Conservation (phyloP, 2,888 invertebrate species). For the Ephialtes manifestator region DNA sequence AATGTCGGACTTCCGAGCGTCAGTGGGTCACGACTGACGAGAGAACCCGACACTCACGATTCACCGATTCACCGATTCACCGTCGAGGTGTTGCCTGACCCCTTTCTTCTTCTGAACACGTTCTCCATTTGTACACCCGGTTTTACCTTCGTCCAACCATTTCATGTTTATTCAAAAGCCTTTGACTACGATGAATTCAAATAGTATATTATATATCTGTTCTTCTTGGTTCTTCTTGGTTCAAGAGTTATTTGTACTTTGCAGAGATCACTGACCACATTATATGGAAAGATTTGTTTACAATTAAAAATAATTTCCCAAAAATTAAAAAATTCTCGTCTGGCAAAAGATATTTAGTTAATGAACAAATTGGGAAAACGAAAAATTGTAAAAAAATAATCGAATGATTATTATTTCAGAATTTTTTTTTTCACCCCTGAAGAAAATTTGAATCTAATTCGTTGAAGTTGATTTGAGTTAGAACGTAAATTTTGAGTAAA, state of each 20-base stretch:
- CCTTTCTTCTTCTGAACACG: slow-evolving; percentile 52
- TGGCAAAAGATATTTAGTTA: too few species aligned
- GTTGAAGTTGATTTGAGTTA: too few species aligned
- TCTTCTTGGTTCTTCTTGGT: background rate
- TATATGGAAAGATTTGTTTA: too few species aligned
- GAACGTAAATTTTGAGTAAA: too few species aligned
- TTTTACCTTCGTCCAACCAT: slow-evolving; percentile 41
- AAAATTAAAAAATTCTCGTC: too few species aligned
- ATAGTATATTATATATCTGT: background rate
- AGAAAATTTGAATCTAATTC: too few species aligned
- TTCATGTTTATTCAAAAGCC: slow-evolving; percentile 18
- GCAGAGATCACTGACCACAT: too few species aligned
- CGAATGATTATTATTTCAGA: too few species aligned
- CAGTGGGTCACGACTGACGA: slow-evolving; percentile 64
- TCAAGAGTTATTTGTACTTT: background rate
- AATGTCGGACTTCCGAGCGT: slow-evolving; percentile 69
- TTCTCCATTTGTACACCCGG: slow-evolving; percentile 32
- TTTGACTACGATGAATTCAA: background rate
- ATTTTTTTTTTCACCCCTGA: too few species aligned
- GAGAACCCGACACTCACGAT: slow-evolving; percentile 54
- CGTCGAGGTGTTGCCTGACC: slow-evolving; percentile 58
- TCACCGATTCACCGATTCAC: slow-evolving; percentile 63
- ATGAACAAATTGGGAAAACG: too few species aligned
- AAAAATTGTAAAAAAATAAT: too few species aligned
- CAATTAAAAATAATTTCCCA: too few species aligned